phyloP scores from a whole-genome alignment of 2,797 vertebrate species.

The Artibeus jamaicensis region DNA sequence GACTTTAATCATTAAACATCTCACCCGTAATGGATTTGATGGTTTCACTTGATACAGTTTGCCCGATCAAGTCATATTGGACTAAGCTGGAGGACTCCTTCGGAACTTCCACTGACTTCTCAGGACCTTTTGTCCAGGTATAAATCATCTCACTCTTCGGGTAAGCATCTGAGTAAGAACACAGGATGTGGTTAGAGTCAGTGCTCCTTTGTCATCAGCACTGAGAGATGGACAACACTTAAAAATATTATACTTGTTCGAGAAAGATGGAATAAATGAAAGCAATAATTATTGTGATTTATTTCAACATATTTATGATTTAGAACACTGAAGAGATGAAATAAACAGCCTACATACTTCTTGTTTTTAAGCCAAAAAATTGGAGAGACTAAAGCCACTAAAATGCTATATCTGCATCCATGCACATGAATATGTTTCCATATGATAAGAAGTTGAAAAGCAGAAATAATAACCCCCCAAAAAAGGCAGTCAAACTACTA shows the following conservation, averaged over 20 bases:
- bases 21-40: conserved; percentile 98
- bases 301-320: neutral
- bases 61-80: conserved; percentile 96
- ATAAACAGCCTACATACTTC: neutral
- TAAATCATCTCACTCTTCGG: conserved; percentile 99
- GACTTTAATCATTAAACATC: conserved; percentile 46
- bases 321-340: neutral
- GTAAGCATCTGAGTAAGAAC: conserved; percentile 91
- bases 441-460: neutral
- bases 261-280: neutral
- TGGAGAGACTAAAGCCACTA: neutral
- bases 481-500: neutral
- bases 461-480: neutral
- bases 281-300: neutral
- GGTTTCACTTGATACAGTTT: conserved; percentile 96
- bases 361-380: neutral
- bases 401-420: neutral
- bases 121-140: conserved; percentile 97
- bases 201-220: neutral
- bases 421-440: neutral
- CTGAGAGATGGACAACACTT: neutral
- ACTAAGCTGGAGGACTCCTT: conserved; percentile 98
- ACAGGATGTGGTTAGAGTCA: conserved; percentile 59
- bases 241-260: neutral
- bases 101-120: conserved; percentile 97